Evolutionary conservation across 2,888 invertebrate species (phyloP).

Genomic region (Ophion costatus): DNA sequence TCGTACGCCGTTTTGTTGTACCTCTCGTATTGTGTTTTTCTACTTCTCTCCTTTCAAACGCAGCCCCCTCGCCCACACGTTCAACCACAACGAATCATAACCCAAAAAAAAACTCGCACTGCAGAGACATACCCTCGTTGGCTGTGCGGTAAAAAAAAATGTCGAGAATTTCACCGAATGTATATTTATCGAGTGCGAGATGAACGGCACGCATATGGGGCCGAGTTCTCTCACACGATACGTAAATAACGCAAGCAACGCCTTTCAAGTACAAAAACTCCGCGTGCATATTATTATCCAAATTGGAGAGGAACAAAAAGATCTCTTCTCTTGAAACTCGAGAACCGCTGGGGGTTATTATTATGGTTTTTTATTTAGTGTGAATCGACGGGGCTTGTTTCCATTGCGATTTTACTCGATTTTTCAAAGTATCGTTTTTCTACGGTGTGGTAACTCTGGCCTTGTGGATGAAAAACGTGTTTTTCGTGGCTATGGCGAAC

Average conservation of each 20-base stretch:
- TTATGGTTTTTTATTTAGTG: no score
- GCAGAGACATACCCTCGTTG: neutral
- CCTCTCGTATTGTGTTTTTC: constrained; percentile 40
- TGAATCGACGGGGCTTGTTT: no score
- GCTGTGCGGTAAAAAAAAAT: neutral
- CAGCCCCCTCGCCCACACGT: neutral
- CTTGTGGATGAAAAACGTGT: no score
- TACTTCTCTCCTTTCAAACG: constrained; percentile 7
- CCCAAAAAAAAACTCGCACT: constrained; percentile 2
- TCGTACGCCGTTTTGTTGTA: constrained; percentile 19
- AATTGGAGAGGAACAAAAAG: no score
- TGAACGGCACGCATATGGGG: neutral
- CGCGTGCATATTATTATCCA: no score
- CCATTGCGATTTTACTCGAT: neutral
- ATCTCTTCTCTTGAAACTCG: no score
- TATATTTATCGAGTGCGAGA: neutral
- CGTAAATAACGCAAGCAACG: neutral
- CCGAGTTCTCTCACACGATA: neutral
- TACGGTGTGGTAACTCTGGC: no score
- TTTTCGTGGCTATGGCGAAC: no score
- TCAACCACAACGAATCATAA: neutral
- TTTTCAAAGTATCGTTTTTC: no score
- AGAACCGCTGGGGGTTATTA: no score
- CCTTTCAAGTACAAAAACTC: neutral
- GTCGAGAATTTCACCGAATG: neutral